Evolutionary conservation across 2,113 vertebrate species (phyloP), one percentile per base, ranked within the genome.

Genomic region (Cardinalis cardinalis): DNA sequence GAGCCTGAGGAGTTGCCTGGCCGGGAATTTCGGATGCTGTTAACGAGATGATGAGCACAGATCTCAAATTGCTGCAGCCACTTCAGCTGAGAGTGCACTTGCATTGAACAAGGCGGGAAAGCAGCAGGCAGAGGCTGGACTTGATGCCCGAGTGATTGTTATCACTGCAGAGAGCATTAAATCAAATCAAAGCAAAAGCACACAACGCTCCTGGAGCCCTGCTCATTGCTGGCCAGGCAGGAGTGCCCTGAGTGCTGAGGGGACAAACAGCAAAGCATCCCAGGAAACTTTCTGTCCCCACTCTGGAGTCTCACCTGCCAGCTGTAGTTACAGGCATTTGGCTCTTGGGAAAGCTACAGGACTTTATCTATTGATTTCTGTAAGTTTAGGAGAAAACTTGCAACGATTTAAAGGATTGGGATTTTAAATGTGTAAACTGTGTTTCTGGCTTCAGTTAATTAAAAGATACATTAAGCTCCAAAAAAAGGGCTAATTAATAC

Each of bases 371-470:
- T 43, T 56, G 79, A 73, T 80, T 85, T 56, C 75, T 70, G 10
- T 21, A 56, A 48, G 31, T 26, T 74, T 56, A 43, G 16, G 71
- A 48, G 1, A 6, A 70, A 91, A 66, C 12, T 55, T n/a, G 23
- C 43, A 59, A 25, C 34, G 36, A 66, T 83, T 88, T 92, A 80
- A 91, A 89, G 52, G 52, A 92, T 70, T 88, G 12, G 21, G 72
- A 32, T 70, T 87, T 60, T 59, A 59, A 76, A 92, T 53, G 58
- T 59, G 52, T 63, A 41, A 86, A 48, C 18, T 48, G 65, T 5
- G 5, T 77, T 73, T 55, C 59, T 83, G 75, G 34, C 38, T 88
- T 83, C 16, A 31, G 60, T 73, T 94, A 89, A 96, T 91, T 87
- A 89, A 94, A 80, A 41, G 25, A 14, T 31, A 83, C 10, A 28